Conservation (phyloP, 2,888 invertebrate species). For the Oegoconia quadripuncta region DNA sequence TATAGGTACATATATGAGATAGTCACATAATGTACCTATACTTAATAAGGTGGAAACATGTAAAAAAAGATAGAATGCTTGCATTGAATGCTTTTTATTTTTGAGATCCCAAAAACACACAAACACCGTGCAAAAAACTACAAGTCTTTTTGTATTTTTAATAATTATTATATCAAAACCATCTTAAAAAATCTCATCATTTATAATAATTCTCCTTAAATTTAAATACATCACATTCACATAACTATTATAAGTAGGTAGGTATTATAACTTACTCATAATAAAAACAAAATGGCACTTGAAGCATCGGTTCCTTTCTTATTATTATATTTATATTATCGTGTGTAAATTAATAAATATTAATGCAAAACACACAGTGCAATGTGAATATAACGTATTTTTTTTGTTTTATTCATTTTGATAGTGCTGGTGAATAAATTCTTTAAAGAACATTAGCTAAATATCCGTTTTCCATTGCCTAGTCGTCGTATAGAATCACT, state of each 20-base stretch:
- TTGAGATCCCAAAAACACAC: constrained; percentile 79
- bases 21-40: no score
- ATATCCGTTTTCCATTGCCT: constrained; percentile 53
- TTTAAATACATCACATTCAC: constrained; percentile 25
- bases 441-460: constrained; percentile 25
- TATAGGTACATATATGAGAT: no score
- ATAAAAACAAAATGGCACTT: constrained; percentile 61
- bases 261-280: constrained; percentile 29
- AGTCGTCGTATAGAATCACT: no score
- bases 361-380: constrained; percentile 40
- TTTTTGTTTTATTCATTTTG: constrained; percentile 49
- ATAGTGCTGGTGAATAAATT: constrained; percentile 48
- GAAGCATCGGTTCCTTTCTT: constrained; percentile 62
- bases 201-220: constrained; percentile 23
- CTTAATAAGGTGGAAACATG: no score
- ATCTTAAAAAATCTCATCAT: constrained; percentile 1
- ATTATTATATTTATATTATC: no score
- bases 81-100: constrained; percentile 71
- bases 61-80: constrained; percentile 22
- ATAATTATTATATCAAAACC: no score
- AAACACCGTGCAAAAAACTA: constrained; percentile 63
- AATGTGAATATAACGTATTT: constrained; percentile 41
- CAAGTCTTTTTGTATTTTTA: constrained; percentile 20
- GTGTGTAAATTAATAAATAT: background rate
- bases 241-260: constrained; percentile 13